A percentile compares a stretch with the other conserved stretches of the same genome.
These are phyloP conservation scores for Vulpes vulpes DNA, from an alignment of 2,113 vertebrate species.

Conservation along the genomic window DNA sequence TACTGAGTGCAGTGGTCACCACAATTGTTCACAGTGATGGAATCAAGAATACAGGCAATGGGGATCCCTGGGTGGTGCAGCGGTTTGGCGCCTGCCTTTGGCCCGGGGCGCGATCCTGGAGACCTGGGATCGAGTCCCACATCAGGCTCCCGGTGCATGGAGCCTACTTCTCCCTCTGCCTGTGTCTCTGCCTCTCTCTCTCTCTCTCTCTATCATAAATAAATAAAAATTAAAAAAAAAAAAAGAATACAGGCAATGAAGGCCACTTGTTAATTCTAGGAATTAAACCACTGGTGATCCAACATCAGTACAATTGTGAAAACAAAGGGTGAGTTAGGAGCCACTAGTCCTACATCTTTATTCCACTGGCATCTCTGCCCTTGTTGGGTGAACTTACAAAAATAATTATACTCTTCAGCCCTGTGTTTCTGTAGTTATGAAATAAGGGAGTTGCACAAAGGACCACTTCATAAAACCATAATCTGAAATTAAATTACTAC, in stretches of 20 bases:
- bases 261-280: neutral
- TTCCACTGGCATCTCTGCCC: neutral
- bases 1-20: too few species aligned
- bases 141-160: too few species aligned
- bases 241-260: neutral
- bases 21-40: neutral
- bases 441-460: neutral
- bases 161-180: too few species aligned
- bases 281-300: neutral
- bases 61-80: too few species aligned
- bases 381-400: neutral
- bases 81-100: too few species aligned
- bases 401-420: neutral
- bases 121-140: too few species aligned
- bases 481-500: neutral
- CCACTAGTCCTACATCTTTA: neutral
- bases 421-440: neutral
- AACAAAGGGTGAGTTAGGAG: rapidly evolving
- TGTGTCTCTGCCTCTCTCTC: too few species aligned
- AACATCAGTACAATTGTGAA: neutral
- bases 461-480: neutral
- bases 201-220: too few species aligned
- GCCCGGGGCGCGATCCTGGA: too few species aligned
- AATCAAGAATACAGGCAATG: neutral
- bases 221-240: too few species aligned